A percentile compares a stretch with the other conserved stretches of the same genome.
These are phyloP conservation scores for Elysia chlorotica DNA, from an alignment of 1,140 invertebrate genomes.

Conservation along the genomic window DNA sequence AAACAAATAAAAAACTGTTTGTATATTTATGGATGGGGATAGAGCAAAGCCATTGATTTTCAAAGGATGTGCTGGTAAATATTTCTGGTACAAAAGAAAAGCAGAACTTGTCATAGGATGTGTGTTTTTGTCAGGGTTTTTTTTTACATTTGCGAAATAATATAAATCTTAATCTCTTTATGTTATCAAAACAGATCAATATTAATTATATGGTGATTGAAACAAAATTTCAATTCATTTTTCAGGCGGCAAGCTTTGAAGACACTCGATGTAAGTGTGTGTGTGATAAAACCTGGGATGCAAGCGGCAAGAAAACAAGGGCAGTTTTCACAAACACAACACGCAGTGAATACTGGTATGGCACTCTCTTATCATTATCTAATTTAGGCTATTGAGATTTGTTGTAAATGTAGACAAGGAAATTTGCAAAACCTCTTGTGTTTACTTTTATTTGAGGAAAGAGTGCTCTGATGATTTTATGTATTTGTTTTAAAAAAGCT, in stretches of 20 bases:
- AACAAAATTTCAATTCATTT: not conserved
- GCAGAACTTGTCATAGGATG: not conserved
- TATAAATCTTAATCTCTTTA: too few species aligned
- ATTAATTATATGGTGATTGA: not conserved
- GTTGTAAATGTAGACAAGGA: too few species aligned
- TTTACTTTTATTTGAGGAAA: too few species aligned
- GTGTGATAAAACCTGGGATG: slow-evolving; percentile 37
- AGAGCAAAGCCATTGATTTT: too few species aligned
- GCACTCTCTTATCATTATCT: too few species aligned
- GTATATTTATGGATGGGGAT: too few species aligned
- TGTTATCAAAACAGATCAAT: not conserved
- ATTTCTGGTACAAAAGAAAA: not conserved
- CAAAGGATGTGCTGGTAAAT: too few species aligned
- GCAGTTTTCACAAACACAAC: slow-evolving; percentile 40
- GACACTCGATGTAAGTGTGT: slow-evolving; percentile 55
- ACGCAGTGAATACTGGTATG: slow-evolving; percentile 46
- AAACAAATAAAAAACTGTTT: too few species aligned
- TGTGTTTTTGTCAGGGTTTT: not conserved
- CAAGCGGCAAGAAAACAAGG: slow-evolving; percentile 33
- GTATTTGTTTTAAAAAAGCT: too few species aligned
- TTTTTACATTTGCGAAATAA: not conserved
- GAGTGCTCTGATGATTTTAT: too few species aligned
- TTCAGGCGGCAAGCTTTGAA: slow-evolving; percentile 49
- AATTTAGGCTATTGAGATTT: too few species aligned
- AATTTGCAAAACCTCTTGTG: too few species aligned